Evolutionary conservation across 64 coral and sea anemone genomes (phyloP).

Genomic region (Trachythela sp.): DNA sequence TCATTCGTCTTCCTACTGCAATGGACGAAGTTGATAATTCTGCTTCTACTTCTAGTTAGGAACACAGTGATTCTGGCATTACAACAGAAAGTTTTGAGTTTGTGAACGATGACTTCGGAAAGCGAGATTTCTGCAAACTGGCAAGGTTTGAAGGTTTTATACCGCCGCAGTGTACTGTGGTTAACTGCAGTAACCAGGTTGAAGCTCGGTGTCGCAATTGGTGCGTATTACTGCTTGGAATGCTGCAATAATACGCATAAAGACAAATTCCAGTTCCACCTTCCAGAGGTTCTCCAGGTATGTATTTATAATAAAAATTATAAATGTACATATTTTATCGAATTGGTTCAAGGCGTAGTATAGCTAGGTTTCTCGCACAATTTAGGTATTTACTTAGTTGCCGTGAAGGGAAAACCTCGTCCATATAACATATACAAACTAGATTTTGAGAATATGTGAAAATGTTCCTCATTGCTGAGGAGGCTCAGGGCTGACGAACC

Average conservation of each 20-base stretch:
- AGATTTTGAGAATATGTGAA: no score
- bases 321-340: no score
- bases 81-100: not conserved
- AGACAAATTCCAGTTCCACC: not conserved
- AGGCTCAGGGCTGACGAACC: no score
- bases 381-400: no score
- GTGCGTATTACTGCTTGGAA: constrained; percentile 22
- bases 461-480: no score
- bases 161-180: constrained; percentile 1
- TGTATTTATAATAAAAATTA: no score
- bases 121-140: not conserved
- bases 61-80: no score
- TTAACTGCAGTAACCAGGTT: constrained; percentile 6
- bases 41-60: no score
- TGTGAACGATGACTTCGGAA: not conserved
- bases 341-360: no score
- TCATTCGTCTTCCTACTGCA: not conserved
- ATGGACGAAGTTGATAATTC: not conserved
- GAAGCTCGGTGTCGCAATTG: constrained; percentile 26
- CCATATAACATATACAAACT: no score
- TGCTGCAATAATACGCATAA: constrained; percentile 22
- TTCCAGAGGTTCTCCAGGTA: not conserved
- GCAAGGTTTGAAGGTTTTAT: not conserved
- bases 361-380: no score
- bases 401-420: no score